Conservation (phyloP, 2,888 invertebrate species). For the Hypselothyrea guttata region DNA sequence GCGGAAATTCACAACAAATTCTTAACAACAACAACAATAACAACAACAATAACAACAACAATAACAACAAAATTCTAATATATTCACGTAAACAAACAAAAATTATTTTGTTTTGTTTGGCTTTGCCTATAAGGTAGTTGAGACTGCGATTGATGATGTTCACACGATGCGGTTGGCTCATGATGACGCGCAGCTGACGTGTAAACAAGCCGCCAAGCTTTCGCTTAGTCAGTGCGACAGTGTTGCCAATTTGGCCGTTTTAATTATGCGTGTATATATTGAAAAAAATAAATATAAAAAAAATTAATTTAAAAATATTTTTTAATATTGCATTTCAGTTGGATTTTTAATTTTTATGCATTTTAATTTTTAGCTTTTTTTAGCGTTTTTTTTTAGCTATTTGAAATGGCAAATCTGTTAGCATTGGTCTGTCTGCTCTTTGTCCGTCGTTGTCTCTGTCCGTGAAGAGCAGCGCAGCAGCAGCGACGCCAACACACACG, state of each 20-base stretch:
- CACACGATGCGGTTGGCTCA: constrained; percentile 9
- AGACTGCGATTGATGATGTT: not conserved
- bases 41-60: constrained; percentile 39
- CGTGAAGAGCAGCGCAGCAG: constrained; percentile 20
- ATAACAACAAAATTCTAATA: constrained; percentile 40
- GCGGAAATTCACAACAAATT: too few relatives aligned
- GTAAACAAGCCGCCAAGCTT: constrained; percentile 31
- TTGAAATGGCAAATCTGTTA: too few relatives aligned
- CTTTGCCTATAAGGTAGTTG: too few relatives aligned
- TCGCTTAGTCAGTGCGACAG: constrained; percentile 25
- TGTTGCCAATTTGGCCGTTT: constrained; percentile 40
- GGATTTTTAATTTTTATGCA: too few relatives aligned
- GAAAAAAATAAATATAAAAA: too few relatives aligned
- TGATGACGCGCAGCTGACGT: constrained; percentile 23
- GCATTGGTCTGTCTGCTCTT: too few relatives aligned
- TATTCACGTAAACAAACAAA: constrained; percentile 30
- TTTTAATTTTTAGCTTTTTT: too few relatives aligned
- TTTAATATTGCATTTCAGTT: too few relatives aligned
- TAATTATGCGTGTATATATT: too few relatives aligned
- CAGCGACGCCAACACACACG: constrained; percentile 5
- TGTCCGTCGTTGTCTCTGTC: too few relatives aligned
- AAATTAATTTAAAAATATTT: too few relatives aligned
- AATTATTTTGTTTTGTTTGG: constrained; percentile 5
- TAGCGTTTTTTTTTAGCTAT: too few relatives aligned
- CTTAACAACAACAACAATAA: constrained; percentile 39